Evolutionary conservation across 2,888 invertebrate genomes (phyloP), one percentile per base, ranked within the genome.

Genomic region (Digitonthophagus gazella): DNA sequence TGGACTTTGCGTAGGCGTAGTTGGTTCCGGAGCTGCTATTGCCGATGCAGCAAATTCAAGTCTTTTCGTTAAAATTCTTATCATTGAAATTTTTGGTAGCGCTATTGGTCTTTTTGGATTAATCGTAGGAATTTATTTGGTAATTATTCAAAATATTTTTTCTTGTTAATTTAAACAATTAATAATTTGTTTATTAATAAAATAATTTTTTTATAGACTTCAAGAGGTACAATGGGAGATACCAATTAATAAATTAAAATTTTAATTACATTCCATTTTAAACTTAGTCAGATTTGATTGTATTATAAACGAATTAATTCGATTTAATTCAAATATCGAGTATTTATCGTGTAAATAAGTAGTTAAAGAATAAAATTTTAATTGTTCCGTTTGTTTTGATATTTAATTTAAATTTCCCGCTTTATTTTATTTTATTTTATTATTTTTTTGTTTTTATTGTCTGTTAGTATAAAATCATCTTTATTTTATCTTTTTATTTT

Each of bases 51-150:
- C 98, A 22, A 97, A 98, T 81, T 90, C 96, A n/a, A 90, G 93
- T 3, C 88, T 99, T 4, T 99, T 99, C 80, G 98, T 99, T 66
- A 98, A 98, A 85, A 97, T 99, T 82, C 89, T 99, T 66, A 98
- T 99, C 82, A 93, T 99, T 64, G 99, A 99, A 86, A 99, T 99
- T 85, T 99, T 99, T 80, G 98, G 97, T 67, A 97, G 96, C 79
- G 99, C 98, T 78, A 98, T 99, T 81, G 99, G 99, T 80, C 89
- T 99, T 15, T 99, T 99, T 83, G 98, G 98, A 70, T 89, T 99
- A 69, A 99, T 99, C 83, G 97, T 99, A 74, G 97, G 97, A 77
- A 97, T 99, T 82, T 95, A 94, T 82, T 92, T 95, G 93, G 88
- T 88, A 80, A 78, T 73, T n/a, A n/a, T n/a, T n/a, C n/a, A n/a